Evolutionary conservation across 2,888 invertebrate species (phyloP), one percentile per base, ranked within the genome.

Genomic region (Drosophila tanythrix): DNA sequence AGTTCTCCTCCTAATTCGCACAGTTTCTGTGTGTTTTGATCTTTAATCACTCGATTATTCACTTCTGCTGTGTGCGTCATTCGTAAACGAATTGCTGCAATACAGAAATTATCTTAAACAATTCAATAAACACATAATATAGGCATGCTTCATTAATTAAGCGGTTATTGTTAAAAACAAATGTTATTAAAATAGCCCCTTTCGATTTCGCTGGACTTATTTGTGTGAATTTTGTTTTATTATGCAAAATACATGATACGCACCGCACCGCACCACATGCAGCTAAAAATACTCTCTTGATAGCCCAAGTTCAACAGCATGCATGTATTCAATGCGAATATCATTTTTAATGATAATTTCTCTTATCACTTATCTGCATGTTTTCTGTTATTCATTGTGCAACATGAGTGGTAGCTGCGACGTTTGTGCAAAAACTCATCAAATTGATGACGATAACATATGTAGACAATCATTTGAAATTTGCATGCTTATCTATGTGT

Each of bases 401-500:
- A 73, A 60, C 73, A 72, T 48, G 55, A 60, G 59, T 66, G 66
- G 81, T 67, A 58, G 77, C 76, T 29, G 62, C 70, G 18, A 46
- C 50, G 59, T 36, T 78, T 72, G 48, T 46, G 58, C 25, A 67
- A 56, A 66, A 51, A 35, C 51, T 46, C 38, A 74, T 56, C 40
- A 64, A 56, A 43, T 63, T 64, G 60, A 27, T 46, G 57, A 8
- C 59, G 72, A 78, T 71, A 65, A 57, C 61, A 52, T 52, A 31
- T 71, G 76, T 68, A 43, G 29, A 70, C 57, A 67, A 67, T 59
- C 36, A 61, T 51, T 31, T 29, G 43, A 31, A 76, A 78, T 78
- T 78, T 70, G 55, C 70, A 67, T 70, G 58, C 70, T 64, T 78
- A 81, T 81, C 76, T 48, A 50, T n/a, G 48, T 58, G 48, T 33